Evolutionary conservation across 1,140 invertebrate species (phyloP).

Genomic region (Drosophila orena): DNA sequence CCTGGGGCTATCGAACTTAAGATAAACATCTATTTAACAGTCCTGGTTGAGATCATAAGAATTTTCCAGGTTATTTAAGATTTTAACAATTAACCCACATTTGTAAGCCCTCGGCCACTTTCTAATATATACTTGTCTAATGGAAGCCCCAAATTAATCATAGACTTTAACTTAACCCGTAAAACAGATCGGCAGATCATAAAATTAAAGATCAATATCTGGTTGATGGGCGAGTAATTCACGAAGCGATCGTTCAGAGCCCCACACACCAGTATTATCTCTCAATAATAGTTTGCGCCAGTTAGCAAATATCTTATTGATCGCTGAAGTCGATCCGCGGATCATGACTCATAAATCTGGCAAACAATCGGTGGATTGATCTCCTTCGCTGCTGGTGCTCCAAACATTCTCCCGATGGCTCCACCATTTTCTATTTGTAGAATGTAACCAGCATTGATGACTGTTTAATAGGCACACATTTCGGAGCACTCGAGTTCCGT

Average conservation of each 20-base stretch:
- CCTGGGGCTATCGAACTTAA: neutral
- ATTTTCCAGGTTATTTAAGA: neutral
- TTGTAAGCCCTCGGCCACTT: neutral
- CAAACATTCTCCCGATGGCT: conserved; percentile 20
- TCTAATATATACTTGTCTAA: neutral
- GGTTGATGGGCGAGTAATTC: conserved; percentile 7
- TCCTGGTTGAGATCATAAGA: no score
- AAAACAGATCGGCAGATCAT: conserved; percentile 20
- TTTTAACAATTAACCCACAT: neutral
- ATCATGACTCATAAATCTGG: conserved; percentile 35
- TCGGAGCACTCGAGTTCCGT: conserved; percentile 42
- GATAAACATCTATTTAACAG: neutral
- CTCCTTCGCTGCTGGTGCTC: conserved; percentile 16
- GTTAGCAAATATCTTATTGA: conserved; percentile 18
- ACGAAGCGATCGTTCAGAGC: conserved; percentile 19
- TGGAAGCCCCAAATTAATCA: neutral
- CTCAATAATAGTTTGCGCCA: conserved; percentile 13
- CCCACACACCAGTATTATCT: conserved; percentile 20
- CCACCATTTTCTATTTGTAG: conserved; percentile 57
- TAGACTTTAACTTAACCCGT: neutral
- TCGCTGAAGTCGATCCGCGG: neutral
- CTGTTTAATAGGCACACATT: conserved; percentile 65
- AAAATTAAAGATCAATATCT: conserved; percentile 7
- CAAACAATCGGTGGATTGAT: conserved; percentile 28
- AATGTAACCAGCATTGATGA: conserved; percentile 68